Evolutionary conservation across 2,113 vertebrate genomes (phyloP).

Genomic region (Xenopus borealis): DNA sequence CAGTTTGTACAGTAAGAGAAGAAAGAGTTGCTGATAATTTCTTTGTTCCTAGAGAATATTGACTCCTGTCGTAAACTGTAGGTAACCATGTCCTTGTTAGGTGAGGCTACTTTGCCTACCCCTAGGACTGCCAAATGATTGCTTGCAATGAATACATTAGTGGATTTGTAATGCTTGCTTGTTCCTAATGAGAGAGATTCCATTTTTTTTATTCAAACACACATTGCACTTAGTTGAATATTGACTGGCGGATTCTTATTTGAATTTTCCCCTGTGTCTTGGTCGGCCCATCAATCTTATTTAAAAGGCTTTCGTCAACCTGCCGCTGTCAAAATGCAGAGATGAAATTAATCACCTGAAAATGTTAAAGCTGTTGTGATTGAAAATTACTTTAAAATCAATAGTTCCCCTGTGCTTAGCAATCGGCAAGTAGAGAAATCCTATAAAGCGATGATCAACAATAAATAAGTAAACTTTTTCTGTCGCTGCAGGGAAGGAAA

Average conservation of each 20-base stretch:
- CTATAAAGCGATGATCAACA: neutral
- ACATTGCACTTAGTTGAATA: neutral
- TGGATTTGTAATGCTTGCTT: neutral
- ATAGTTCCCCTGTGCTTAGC: slow-evolving; percentile 20
- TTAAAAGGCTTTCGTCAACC: slow-evolving; percentile 7
- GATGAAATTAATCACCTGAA: slow-evolving; percentile 12
- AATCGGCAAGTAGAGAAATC: slow-evolving; percentile 5
- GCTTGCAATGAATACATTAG: neutral
- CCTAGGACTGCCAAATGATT: neutral
- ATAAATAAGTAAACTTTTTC: neutral
- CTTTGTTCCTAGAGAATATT: no score
- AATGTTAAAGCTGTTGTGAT: slow-evolving; percentile 14
- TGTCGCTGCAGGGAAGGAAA: neutral
- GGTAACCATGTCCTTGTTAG: no score
- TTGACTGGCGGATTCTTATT: neutral
- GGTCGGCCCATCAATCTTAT: slow-evolving; percentile 18
- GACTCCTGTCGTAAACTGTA: no score
- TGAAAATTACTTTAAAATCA: slow-evolving; percentile 31
- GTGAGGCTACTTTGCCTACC: no score
- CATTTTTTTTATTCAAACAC: slow-evolving; percentile 4
- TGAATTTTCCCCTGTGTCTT: neutral
- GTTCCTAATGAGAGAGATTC: neutral
- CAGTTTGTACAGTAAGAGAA: no score
- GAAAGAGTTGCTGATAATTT: no score
- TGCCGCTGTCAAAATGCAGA: neutral